Evolutionary conservation across 2,113 vertebrate genomes (phyloP), one percentile per base, ranked within the genome.

Genomic region (Mormyrus iriodes): DNA sequence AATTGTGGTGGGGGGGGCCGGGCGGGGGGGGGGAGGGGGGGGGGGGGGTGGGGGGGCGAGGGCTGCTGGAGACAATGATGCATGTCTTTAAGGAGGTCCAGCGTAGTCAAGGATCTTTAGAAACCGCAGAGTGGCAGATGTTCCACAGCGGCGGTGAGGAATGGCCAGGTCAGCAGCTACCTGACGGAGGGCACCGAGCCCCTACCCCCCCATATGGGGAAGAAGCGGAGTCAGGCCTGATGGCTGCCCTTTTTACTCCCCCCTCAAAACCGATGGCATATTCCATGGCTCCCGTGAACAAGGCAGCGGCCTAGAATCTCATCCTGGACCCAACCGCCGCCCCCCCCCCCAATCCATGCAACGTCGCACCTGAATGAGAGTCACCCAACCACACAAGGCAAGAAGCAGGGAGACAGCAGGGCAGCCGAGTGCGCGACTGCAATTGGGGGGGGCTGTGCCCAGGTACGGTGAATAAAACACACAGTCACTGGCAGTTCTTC

Each of bases 101-200:
- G 90, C 88, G 89, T n/a, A 27, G 52, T 17, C 46, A 44, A 58
- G 31, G 17, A 86, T 89, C 90, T 61, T 88, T 85, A 31, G 90
- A 89, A 42, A 90, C 88, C 76, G 89, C 31, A 85, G 65, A 91
- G 90, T 87, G 93, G 90, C 93, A 95, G 94, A 94, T 94, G 93
- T 89, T 48, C 55, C 27, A 86, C 46, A 87, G 89, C 31, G 27
- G 31, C 39, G 24, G 1, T 44, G 21, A 10, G 92, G 90, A 42
- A 31, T 83, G 89, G 90, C 73, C 0, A 4, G 49, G 84, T 83
- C 48, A 52, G 69, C 65, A 69, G 89, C 87, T 90, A 88, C 27
- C 85, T 3, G 55, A 61, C 31, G 21, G 69, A 44, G 17, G 35
- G 31, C 15, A 4, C 42, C 8, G 15, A 31, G 24, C 24, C 21